A percentile compares a stretch with the other conserved stretches of the same genome.
These are phyloP conservation scores for Bradysia coprophila DNA, from an alignment of 1,140 invertebrate species.

Conservation along the genomic window DNA sequence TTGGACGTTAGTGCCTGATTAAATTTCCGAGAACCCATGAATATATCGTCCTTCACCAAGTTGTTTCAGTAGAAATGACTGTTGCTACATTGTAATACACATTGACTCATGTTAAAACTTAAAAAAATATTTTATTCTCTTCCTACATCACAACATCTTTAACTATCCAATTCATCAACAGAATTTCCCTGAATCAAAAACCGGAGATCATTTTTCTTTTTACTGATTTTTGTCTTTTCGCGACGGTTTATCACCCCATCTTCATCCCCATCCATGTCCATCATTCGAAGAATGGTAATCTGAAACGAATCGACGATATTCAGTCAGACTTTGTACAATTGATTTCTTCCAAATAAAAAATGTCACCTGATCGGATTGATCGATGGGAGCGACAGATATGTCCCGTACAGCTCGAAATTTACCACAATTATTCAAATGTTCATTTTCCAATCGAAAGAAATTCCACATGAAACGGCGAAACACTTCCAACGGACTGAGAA, in stretches of 20 bases:
- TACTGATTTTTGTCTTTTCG: constrained; percentile 10
- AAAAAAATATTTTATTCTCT: no score
- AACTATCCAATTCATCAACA: not conserved
- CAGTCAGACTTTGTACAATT: not conserved
- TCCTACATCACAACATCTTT: no score
- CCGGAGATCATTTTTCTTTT: not conserved
- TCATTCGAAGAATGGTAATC: constrained; percentile 78
- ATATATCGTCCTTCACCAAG: no score
- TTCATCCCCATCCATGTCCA: constrained; percentile 88
- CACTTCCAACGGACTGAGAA: constrained; percentile 66
- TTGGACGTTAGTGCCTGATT: no score
- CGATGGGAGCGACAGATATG: constrained; percentile 73
- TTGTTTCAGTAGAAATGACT: no score
- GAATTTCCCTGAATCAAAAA: not conserved
- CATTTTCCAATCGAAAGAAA: constrained; percentile 84
- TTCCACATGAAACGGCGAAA: constrained; percentile 81
- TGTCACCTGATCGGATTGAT: constrained; percentile 45
- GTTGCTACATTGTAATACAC: no score
- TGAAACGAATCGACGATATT: constrained; percentile 4
- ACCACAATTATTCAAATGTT: constrained; percentile 88
- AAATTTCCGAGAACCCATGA: no score
- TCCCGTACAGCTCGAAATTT: constrained; percentile 82
- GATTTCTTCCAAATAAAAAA: not conserved
- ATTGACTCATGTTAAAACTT: no score
- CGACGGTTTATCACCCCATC: constrained; percentile 59